Conservation (phyloP, 2,888 invertebrate genomes). For the Hirudinaria manillensis region DNA sequence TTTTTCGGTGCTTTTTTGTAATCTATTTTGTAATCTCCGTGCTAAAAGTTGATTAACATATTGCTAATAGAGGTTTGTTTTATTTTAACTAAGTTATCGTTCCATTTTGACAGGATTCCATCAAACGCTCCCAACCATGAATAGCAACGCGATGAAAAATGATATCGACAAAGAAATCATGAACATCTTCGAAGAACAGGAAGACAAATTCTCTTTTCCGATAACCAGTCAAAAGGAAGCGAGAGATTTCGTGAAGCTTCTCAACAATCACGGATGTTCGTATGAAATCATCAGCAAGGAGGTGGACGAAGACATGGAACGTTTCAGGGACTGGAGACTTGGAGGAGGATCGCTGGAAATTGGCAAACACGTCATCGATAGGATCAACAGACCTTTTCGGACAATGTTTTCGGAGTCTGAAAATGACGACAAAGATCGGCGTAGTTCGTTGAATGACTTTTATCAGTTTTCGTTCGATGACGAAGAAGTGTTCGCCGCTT, state of each 20-base stretch:
- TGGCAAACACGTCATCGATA: conserved; percentile 30
- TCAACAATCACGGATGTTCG: conserved; percentile 32
- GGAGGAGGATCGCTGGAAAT: conserved; percentile 28
- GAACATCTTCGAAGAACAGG: conserved; percentile 37
- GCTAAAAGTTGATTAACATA: too few species aligned
- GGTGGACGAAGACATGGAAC: conserved; percentile 34
- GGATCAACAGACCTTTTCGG: conserved; percentile 36
- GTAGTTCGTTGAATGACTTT: conserved; percentile 16
- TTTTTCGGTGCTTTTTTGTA: too few species aligned
- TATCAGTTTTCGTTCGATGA: conserved; percentile 22
- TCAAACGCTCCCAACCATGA: neutral
- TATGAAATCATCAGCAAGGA: conserved; percentile 34
- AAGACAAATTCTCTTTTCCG: conserved; percentile 36
- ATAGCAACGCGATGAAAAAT: neutral
- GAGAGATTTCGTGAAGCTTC: conserved; percentile 35
- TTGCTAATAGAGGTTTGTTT: too few species aligned
- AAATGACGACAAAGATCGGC: conserved; percentile 19
- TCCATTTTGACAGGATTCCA: too few species aligned
- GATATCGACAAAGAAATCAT: conserved; percentile 9
- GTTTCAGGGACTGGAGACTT: conserved; percentile 34
- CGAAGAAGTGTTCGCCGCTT: neutral
- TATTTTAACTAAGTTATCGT: too few species aligned
- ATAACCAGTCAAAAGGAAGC: conserved; percentile 35
- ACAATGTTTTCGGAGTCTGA: conserved; percentile 30
- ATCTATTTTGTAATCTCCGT: too few species aligned